Conservation (phyloP, 1,140 invertebrate species). For the Hylaeus anthracinus region DNA sequence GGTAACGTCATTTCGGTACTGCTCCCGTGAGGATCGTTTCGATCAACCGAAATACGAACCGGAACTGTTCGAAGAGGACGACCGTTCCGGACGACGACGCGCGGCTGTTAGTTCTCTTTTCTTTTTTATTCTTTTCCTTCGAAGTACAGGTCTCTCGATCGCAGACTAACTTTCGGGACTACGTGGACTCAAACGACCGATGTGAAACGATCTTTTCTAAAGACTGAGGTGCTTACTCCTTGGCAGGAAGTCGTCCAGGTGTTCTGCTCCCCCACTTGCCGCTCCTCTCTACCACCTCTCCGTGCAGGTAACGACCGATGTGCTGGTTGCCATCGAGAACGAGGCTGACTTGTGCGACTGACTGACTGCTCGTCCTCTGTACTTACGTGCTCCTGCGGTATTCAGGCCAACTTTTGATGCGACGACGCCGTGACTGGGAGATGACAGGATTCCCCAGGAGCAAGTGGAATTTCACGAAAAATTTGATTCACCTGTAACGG, state of each 20-base stretch:
- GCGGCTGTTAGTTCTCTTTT: neutral
- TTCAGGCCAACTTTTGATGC: conserved; percentile 59
- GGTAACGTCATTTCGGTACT: conserved; percentile 48
- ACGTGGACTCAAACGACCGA: conserved; percentile 43
- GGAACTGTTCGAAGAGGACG: neutral
- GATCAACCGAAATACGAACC: neutral
- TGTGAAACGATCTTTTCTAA: conserved; percentile 62
- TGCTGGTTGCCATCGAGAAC: conserved; percentile 63
- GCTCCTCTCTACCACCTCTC: conserved; percentile 52
- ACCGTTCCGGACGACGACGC: neutral
- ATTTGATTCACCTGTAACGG: conserved; percentile 2
- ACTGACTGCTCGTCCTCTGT: conserved; percentile 56
- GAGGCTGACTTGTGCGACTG: conserved; percentile 57
- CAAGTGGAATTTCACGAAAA: neutral
- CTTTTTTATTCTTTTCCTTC: neutral
- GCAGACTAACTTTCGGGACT: neutral
- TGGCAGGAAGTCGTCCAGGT: conserved; percentile 75
- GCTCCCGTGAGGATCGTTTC: neutral
- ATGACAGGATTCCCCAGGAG: conserved; percentile 22
- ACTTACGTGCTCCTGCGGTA: conserved; percentile 45
- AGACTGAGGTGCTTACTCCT: conserved; percentile 71
- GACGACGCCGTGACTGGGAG: neutral
- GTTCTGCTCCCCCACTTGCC: conserved; percentile 65
- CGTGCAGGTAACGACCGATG: conserved; percentile 56
- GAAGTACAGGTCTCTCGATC: neutral